These are phyloP conservation scores for Cheumatopsyche charites DNA, from an alignment of 1,140 invertebrate species.

Conservation along the genomic window DNA sequence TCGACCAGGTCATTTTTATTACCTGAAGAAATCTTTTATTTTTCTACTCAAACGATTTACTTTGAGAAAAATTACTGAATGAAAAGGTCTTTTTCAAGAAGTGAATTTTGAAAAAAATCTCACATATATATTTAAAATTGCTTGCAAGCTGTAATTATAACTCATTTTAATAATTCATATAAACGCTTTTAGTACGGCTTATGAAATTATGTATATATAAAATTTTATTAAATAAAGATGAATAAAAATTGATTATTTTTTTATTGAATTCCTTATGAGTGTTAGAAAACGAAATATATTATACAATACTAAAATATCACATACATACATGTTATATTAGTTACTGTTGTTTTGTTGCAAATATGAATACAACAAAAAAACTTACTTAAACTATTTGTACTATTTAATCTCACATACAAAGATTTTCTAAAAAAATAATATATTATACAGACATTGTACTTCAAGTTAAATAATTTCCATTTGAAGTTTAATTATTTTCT, in stretches of 20 bases:
- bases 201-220: conserved; percentile 27
- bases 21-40: conserved; percentile 48
- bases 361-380: no score
- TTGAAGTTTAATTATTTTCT: no score
- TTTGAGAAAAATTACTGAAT: conserved; percentile 20
- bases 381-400: no score
- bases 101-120: conserved; percentile 35
- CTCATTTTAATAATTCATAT: conserved; percentile 32
- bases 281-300: background rate
- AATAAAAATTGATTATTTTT: background rate
- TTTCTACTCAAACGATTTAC: conserved; percentile 41
- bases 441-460: no score
- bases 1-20: conserved; percentile 45
- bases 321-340: background rate
- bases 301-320: background rate
- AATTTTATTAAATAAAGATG: conserved; percentile 22
- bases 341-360: no score
- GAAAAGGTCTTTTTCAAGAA: conserved; percentile 24
- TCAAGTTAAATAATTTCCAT: no score
- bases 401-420: no score
- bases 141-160: conserved; percentile 41
- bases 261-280: no score
- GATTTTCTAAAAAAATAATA: no score
- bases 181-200: conserved; percentile 47
- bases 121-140: conserved; percentile 33